Conservation (phyloP, 2,797 vertebrate species). For the Rhodeus uyekii region DNA sequence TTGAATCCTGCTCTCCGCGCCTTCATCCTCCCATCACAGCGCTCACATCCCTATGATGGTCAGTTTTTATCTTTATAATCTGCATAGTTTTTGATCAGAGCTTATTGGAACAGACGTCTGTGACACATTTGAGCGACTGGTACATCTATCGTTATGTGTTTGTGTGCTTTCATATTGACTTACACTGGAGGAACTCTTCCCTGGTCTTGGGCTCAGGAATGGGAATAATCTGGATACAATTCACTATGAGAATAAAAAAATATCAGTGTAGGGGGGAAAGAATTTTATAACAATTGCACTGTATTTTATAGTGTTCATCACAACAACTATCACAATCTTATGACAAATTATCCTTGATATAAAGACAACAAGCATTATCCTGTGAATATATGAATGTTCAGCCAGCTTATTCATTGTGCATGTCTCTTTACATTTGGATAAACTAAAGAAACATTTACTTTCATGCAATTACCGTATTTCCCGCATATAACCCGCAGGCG, state of each 20-base stretch:
- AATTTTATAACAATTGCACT: neutral
- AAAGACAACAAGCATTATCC: neutral
- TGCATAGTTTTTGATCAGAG: no score
- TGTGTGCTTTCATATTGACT: constrained; percentile 1
- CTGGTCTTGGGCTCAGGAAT: constrained; percentile 43
- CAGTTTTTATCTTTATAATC: no score
- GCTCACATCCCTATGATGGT: no score
- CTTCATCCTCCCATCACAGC: no score
- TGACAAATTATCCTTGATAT: neutral
- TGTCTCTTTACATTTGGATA: neutral
- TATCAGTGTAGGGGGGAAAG: neutral
- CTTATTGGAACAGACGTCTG: no score
- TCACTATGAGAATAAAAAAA: neutral
- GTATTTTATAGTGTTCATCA: neutral
- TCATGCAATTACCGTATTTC: no score
- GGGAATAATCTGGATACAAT: neutral
- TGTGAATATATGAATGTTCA: neutral
- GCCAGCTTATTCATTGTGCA: neutral
- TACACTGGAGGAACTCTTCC: constrained; percentile 49
- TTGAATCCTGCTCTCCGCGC: no score
- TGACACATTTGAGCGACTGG: no score
- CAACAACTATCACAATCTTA: neutral
- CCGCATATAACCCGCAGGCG: no score
- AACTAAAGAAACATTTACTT: no score
- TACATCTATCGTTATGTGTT: neutral